These are phyloP conservation scores for Drosophila kuntzei DNA, from an alignment of 2,888 invertebrate species.

Conservation along the genomic window DNA sequence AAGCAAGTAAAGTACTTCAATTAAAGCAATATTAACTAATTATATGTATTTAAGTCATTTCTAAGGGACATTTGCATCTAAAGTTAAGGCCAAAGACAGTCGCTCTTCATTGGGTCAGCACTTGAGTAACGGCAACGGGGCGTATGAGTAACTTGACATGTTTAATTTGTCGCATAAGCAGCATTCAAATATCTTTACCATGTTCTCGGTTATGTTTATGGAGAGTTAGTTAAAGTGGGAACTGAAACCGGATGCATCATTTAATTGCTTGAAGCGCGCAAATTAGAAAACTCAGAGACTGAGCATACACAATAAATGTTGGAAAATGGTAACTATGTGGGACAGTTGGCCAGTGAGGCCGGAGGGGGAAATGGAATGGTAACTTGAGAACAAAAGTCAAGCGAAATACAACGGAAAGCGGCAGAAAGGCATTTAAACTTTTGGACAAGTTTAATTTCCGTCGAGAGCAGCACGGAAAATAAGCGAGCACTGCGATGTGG, in stretches of 20 bases:
- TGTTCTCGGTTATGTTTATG: neutral
- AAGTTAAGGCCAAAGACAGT: slow-evolving; percentile 22
- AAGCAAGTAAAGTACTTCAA: neutral
- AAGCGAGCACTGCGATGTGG: slow-evolving; percentile 3
- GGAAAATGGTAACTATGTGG: slow-evolving; percentile 46
- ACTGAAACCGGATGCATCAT: slow-evolving; percentile 51
- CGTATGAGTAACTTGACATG: slow-evolving; percentile 64
- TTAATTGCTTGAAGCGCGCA: slow-evolving; percentile 61
- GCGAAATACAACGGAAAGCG: slow-evolving; percentile 59
- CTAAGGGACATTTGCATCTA: neutral
- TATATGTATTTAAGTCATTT: neutral
- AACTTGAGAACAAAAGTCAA: slow-evolving; percentile 71
- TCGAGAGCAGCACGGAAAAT: slow-evolving; percentile 49
- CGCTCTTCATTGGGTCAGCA: neutral
- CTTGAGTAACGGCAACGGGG: slow-evolving; percentile 21
- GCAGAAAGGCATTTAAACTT: slow-evolving; percentile 79
- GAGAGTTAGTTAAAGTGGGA: neutral
- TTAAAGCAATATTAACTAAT: slow-evolving; percentile 4
- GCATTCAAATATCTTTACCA: slow-evolving; percentile 13
- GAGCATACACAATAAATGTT: slow-evolving; percentile 45
- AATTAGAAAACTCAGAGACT: slow-evolving; percentile 66
- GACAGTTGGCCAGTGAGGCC: slow-evolving; percentile 3
- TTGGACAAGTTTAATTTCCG: slow-evolving; percentile 80
- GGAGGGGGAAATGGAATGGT: slow-evolving; percentile 1
- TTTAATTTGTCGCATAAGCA: slow-evolving; percentile 52